phyloP scores from a whole-genome alignment of 2,888 invertebrate species.

The Strigamia maritima region DNA sequence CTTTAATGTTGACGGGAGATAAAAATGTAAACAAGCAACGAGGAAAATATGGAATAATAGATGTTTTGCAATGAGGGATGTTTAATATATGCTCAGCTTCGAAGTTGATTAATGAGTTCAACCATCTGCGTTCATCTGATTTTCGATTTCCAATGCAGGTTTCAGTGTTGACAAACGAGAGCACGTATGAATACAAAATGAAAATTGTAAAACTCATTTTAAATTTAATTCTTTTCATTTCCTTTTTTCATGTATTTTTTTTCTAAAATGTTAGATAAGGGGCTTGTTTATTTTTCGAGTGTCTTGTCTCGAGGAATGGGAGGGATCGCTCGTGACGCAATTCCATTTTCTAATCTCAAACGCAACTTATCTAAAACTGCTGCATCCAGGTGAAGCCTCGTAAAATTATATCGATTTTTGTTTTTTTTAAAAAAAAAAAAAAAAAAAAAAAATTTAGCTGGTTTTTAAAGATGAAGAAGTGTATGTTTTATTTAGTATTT shows the following conservation, averaged over 20 bases:
- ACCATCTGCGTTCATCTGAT: conserved; percentile 17
- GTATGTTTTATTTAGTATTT: too few species aligned
- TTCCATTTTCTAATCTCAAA: conserved; percentile 31
- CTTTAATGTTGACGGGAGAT: too few species aligned
- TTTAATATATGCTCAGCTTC: neutral
- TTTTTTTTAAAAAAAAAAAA: too few species aligned
- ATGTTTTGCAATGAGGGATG: neutral
- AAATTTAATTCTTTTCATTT: neutral
- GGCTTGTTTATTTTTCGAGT: neutral
- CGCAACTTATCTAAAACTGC: conserved; percentile 18
- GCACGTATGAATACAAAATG: neutral
- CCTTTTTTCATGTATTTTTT: neutral
- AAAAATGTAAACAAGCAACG: neutral
- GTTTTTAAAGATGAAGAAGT: too few species aligned
- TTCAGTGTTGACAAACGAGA: conserved; percentile 2
- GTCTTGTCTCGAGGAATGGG: neutral
- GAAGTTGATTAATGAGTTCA: conserved; percentile 12
- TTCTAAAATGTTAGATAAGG: neutral
- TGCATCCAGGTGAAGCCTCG: conserved; percentile 7
- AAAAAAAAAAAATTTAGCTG: neutral
- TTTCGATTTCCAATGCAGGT: conserved; percentile 22
- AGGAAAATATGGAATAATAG: neutral
- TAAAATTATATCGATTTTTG: conserved; percentile 7
- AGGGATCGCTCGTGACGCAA: neutral
- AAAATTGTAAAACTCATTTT: conserved; percentile 15